These are phyloP conservation scores for Phyllotreta striolata DNA, from an alignment of 2,888 invertebrate species.

Conservation along the genomic window DNA sequence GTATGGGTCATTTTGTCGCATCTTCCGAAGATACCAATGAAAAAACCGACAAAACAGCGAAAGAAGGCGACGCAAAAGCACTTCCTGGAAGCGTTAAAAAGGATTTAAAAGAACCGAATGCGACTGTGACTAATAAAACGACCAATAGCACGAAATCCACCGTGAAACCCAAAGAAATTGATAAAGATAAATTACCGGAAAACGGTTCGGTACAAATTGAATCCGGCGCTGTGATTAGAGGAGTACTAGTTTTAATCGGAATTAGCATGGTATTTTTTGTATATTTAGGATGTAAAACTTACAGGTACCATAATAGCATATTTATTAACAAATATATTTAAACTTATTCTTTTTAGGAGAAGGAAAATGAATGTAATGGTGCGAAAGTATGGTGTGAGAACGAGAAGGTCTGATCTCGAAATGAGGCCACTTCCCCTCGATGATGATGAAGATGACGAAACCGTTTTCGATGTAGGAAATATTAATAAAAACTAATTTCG, in stretches of 20 bases:
- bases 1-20: background rate
- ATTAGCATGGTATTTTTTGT: conserved; percentile 49
- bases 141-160: conserved; percentile 6
- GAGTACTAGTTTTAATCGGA: conserved; percentile 48
- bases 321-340: background rate
- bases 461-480: conserved; percentile 56
- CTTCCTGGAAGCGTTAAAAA: background rate
- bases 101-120: background rate
- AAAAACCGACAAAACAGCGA: background rate
- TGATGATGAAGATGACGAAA: conserved; percentile 59
- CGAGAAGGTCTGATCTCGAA: conserved; percentile 58
- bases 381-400: conserved; percentile 58
- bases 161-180: background rate
- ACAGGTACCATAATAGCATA: conserved; percentile 41
- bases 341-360: conserved; percentile 39
- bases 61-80: background rate
- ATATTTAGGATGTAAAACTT: conserved; percentile 50
- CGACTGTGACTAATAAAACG: background rate
- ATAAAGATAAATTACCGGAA: conserved; percentile 2
- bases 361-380: conserved; percentile 47
- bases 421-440: conserved; percentile 60
- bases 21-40: background rate
- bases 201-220: conserved; percentile 37
- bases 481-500: conserved; percentile 29
- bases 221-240: conserved; percentile 48